Evolutionary conservation across 2,888 invertebrate species (phyloP), one percentile per base, ranked within the genome.

Genomic region (Himalopsyche anomala): DNA sequence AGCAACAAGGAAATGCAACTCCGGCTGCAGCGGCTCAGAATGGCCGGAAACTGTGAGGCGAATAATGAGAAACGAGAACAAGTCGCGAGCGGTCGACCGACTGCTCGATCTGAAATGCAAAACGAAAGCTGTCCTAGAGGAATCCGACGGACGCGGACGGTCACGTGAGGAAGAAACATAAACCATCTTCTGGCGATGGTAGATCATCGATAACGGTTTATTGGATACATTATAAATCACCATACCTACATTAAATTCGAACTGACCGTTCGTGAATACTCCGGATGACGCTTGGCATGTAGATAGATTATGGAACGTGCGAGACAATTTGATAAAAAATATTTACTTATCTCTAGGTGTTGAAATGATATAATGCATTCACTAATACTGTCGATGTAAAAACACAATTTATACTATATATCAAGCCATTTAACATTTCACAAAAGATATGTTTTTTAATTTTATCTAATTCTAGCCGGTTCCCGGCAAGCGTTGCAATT

Each of bases 1-100:
- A 36, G 74, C 74, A 36, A 74, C 74, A 74, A 74, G 36, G 38
- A 74, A 74, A 74, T 74, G 74, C 74, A 74, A 12, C 74, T 36
- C 74, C 38, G 74, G 36, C 62, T 28, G 51, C 62, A 62, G 19
- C 62, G 19, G 2, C 36, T 4, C 74, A 74, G 28, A 74, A 74
- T 74, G 74, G 74, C 74, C 36, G 74, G 36, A 74, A 74, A 74
- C 28, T 74, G 74, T 5, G 28, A 69, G 19, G 69, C 28, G 69
- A 69, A 28, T 69, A 74, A 74, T 74, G 5, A 74, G 74, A 74
- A 74, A 28, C 19, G 36, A 74, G 15, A 8, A 19, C 62, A 11
- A 62, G 19, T 62, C 2, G 62, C 62, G 3, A 62, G 19, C 19
- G 62, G 19, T 19, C 28, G 28, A 62, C 62, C 8, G 62, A 62